These are phyloP conservation scores for Agriotes lineatus DNA, from an alignment of 2,888 invertebrate genomes.

Conservation along the genomic window DNA sequence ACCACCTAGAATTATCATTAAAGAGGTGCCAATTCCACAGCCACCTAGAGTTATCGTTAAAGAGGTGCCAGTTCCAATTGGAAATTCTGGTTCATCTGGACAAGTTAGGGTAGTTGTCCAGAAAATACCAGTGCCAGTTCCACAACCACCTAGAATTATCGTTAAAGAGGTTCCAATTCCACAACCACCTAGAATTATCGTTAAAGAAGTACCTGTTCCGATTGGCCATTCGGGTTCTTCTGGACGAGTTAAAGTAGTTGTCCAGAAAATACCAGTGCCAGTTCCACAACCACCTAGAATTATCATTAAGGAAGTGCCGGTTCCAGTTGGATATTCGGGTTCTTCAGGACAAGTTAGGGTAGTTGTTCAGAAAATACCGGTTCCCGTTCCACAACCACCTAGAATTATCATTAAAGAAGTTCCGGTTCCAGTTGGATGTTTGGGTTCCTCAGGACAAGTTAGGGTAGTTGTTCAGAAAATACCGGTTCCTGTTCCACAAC, in stretches of 20 bases:
- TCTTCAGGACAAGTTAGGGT: not conserved
- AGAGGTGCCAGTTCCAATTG: constrained; percentile 13
- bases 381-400: constrained; percentile 19
- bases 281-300: constrained; percentile 13
- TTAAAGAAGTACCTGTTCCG: not conserved
- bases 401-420: constrained; percentile 23
- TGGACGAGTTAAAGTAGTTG: constrained; percentile 3
- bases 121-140: not conserved
- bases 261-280: constrained; percentile 21
- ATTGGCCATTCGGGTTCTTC: not conserved
- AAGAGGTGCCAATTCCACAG: constrained; percentile 20
- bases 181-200: constrained; percentile 13
- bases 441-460: not conserved
- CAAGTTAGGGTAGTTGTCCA: not conserved
- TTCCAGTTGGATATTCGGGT: not conserved
- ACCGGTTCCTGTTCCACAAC: constrained; percentile 3
- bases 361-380: constrained; percentile 21
- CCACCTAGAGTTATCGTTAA: constrained; percentile 13
- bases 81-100: too few relatives aligned
- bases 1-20: constrained; percentile 7
- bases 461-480: too few relatives aligned
- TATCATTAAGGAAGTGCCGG: constrained; percentile 7
- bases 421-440: not conserved
- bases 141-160: constrained; percentile 20
- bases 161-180: constrained; percentile 14